A percentile compares a stretch with the other conserved stretches of the same genome.
These are phyloP conservation scores for Pollenia labialis DNA, from an alignment of 2,888 invertebrate species.

Conservation along the genomic window DNA sequence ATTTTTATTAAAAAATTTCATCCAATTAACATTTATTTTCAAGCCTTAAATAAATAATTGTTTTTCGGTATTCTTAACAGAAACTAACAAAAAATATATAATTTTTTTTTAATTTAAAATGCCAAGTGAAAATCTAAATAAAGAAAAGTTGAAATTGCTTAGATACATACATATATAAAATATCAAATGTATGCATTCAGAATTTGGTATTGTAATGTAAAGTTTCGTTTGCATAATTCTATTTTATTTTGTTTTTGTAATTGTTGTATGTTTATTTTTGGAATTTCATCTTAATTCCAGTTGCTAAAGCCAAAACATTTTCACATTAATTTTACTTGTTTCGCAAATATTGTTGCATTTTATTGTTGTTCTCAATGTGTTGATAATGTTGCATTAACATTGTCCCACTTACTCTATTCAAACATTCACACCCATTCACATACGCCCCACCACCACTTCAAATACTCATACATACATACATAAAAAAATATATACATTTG, in stretches of 20 bases:
- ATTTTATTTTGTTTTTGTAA: slow-evolving; percentile 4
- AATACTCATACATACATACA: neutral
- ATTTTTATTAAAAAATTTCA: too few relatives aligned
- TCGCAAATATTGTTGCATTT: slow-evolving; percentile 39
- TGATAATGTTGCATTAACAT: slow-evolving; percentile 65
- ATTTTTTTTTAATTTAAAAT: too few relatives aligned
- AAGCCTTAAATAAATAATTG: too few relatives aligned
- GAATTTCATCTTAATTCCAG: slow-evolving; percentile 26
- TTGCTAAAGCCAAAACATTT: slow-evolving; percentile 46
- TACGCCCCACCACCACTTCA: neutral
- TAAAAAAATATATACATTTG: neutral
- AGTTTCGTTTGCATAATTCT: slow-evolving; percentile 37
- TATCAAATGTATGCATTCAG: slow-evolving; percentile 3
- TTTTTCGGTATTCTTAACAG: too few relatives aligned
- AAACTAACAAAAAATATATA: too few relatives aligned
- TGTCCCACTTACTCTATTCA: slow-evolving; percentile 51
- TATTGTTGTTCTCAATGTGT: slow-evolving; percentile 55
- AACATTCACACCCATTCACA: slow-evolving; percentile 12
- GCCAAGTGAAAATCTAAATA: too few relatives aligned
- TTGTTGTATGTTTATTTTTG: slow-evolving; percentile 10
- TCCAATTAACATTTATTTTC: too few relatives aligned
- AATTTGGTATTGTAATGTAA: slow-evolving; percentile 7
- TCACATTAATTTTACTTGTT: slow-evolving; percentile 45
- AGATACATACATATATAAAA: too few relatives aligned
- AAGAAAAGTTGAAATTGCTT: too few relatives aligned